Evolutionary conservation across 2,797 vertebrate genomes (phyloP).

Genomic region (Microcaecilia unicolor): DNA sequence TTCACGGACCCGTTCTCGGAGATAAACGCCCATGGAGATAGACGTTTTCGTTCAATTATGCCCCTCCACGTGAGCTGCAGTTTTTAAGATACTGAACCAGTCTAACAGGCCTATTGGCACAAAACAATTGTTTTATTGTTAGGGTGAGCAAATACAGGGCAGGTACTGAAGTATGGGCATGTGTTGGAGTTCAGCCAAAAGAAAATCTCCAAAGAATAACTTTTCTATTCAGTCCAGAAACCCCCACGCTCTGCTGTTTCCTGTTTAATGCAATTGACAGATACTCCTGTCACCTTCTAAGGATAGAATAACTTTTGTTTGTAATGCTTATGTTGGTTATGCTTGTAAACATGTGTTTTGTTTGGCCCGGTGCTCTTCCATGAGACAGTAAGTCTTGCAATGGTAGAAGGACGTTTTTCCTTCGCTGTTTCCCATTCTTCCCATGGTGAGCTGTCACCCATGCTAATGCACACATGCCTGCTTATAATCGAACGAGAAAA

Average conservation of each 20-base stretch:
- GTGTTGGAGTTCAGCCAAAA: conserved; percentile 40
- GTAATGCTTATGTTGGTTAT: conserved; percentile 44
- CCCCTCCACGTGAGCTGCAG: conserved; percentile 12
- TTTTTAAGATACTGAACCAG: conserved; percentile 28
- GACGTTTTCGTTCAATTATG: too few species aligned
- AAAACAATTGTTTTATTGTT: conserved; percentile 47
- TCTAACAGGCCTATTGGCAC: conserved; percentile 44
- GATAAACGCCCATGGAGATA: too few species aligned
- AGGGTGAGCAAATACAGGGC: conserved; percentile 44
- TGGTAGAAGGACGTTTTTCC: too few species aligned
- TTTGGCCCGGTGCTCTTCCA: conserved; percentile 24
- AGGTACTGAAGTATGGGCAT: conserved; percentile 47
- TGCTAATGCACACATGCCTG: too few species aligned
- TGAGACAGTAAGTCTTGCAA: too few species aligned
- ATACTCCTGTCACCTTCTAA: conserved; percentile 42
- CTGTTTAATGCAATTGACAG: conserved; percentile 46
- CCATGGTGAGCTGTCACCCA: too few species aligned
- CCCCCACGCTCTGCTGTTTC: conserved; percentile 39
- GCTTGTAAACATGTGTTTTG: conserved; percentile 48
- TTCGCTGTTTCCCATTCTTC: too few species aligned
- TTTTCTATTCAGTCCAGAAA: conserved; percentile 45
- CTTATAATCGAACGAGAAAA: too few species aligned
- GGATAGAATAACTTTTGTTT: conserved; percentile 32
- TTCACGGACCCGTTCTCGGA: too few species aligned
- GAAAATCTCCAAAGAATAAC: conserved; percentile 36